Evolutionary conservation across 2,888 invertebrate genomes (phyloP), one percentile per base, ranked within the genome.

Genomic region (Pimpla rufipes): DNA sequence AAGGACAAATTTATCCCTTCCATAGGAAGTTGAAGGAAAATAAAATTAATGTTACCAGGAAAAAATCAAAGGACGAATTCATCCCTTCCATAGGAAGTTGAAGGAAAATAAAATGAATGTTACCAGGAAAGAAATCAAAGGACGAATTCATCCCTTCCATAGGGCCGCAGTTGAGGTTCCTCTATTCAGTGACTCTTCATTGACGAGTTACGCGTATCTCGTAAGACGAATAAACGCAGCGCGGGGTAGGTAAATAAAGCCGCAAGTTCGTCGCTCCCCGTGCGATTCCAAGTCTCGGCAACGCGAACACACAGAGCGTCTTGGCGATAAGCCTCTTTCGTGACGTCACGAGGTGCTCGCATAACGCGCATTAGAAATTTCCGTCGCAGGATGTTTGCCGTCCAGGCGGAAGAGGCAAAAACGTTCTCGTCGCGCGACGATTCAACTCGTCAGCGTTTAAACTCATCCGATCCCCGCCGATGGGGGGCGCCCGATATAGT

Each of bases 291-390:
- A 59, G 35, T 59, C 35, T 59, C 16, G 3, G 29, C 57, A 29
- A 57, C 5, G n/a, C n/a, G n/a, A n/a, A 8, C 13, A 16, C 57
- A 59, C 55, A 29, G n/a, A 59, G n/a, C n/a, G 1, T 18, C 57
- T 57, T 13, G 55, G 8, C 29, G 16, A 55, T 57, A 67, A 76
- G 67, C 67, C 67, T 57, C 67, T 67, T 67, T 45, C 16, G 45
- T n/a, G n/a, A n/a, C n/a, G n/a, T n/a, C n/a, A n/a, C n/a, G n/a
- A n/a, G n/a, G n/a, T n/a, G n/a, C n/a, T n/a, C n/a, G n/a, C 29
- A 57, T n/a, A 55, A 57, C 16, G 40, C 55, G 45, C 11, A 75
- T 52, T 64, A 40, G 11, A 21, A 7, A 75, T 23, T 75, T 42
- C 52, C 64, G 42, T 66, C 13, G 40, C 23, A 10, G 0, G 37